A percentile compares a stretch with the other conserved stretches of the same genome.
Evolutionary conservation across 2,113 vertebrate species (phyloP).

Genomic region (Odontesthes bonariensis): DNA sequence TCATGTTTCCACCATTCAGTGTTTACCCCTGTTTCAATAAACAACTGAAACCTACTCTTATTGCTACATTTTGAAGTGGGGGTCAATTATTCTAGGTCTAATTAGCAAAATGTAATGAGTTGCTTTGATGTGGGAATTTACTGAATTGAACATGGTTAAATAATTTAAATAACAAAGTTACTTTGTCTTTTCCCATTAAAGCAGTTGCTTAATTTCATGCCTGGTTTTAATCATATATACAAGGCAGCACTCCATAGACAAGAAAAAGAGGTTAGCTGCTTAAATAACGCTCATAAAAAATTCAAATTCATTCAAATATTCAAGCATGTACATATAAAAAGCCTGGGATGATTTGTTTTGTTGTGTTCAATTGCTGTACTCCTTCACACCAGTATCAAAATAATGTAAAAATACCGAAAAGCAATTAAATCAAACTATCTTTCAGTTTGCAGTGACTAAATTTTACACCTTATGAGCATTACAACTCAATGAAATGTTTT

Average conservation of each 20-base stretch:
- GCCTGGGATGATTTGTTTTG: constrained; percentile 45
- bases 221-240: constrained; percentile 48
- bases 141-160: constrained; percentile 62
- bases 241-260: constrained; percentile 48
- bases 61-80: constrained; percentile 73
- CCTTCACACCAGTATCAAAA: constrained; percentile 26
- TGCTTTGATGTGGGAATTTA: constrained; percentile 79
- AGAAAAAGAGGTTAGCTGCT: constrained; percentile 55
- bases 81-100: constrained; percentile 75
- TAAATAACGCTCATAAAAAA: constrained; percentile 56
- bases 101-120: constrained; percentile 75
- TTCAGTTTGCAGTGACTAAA: constrained; percentile 9
- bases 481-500: constrained; percentile 28
- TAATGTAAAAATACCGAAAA: constrained; percentile 32
- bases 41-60: constrained; percentile 49
- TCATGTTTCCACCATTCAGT: constrained; percentile 61
- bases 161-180: constrained; percentile 59
- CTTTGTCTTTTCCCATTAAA: constrained; percentile 74
- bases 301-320: constrained; percentile 62
- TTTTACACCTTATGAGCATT: constrained; percentile 14
- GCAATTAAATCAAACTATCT: constrained; percentile 30
- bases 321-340: constrained; percentile 53
- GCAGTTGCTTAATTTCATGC: constrained; percentile 45
- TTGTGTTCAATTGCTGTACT: constrained; percentile 35
- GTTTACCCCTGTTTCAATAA: constrained; percentile 69